Base-by-base conservation (phyloP, 1,140 invertebrate species). In the Dreissena polymorpha region DNA sequence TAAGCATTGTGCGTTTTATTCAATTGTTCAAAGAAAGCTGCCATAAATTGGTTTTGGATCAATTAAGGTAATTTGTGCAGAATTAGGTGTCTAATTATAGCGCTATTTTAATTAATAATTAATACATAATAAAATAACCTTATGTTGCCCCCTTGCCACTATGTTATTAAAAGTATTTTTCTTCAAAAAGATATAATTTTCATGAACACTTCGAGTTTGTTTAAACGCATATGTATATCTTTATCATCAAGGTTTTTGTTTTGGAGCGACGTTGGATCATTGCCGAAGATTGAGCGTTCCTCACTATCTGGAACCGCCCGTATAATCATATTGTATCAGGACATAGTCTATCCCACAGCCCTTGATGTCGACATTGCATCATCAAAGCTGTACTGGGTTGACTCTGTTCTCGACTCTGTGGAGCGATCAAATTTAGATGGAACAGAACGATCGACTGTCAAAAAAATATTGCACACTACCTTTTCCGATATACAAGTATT, bases 401-500 rank as follows among this genome's bases (percentile, higher is more conserved):
- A 81, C 25, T 29, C 53, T 0, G 8, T 14, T 13, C 25, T 68
- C 7, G 68, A 81, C 49, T 72, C 78, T 2, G 10, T 81, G 10
- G 78, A 81, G 29, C 63, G n/a, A 2, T 25, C 57, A 10, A 67
- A 71, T 49, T 72, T 50, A 18, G 69, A 81, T 18, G 78, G 78
- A 23, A 51, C 10, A 10, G 18, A 64, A 29, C 53, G 78, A 21
- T 18, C 23, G 50, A 51, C 71, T 14, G 63, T 81, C 2, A 16
- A 57, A 10, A 63, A 57, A 71, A n/a, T 50, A 23, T 64, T 53
- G 0, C 18, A 81, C 51, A 50, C 39, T 7, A 21, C 8, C 3
- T 81, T 81, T 49, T 81, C 39, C 64, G 76, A 79, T 29, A 39
- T 79, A 57, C 65, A 65, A 16, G 50, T 70, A 25, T 79, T 57